phyloP scores from a whole-genome alignment of 2,888 invertebrate genomes.

The Synanthedon tipuliformis region DNA sequence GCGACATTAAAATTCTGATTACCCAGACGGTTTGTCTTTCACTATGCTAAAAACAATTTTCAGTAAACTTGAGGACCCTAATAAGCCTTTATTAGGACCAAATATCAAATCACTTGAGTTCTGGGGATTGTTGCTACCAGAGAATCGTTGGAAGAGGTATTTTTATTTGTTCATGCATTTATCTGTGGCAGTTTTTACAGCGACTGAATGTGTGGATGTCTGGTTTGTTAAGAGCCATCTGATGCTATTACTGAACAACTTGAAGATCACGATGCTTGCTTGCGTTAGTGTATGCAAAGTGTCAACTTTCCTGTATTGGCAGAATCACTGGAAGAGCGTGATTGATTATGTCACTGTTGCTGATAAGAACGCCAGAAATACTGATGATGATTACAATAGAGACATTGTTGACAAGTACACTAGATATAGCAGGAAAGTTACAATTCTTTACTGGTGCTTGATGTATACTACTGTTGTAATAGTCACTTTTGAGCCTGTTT shows the following conservation, averaged over 20 bases:
- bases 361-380: slow-evolving; percentile 31
- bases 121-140: slow-evolving; percentile 50
- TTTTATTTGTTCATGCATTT: slow-evolving; percentile 42
- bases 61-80: slow-evolving; percentile 39
- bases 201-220: slow-evolving; percentile 45
- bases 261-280: slow-evolving; percentile 51
- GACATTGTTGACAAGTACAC: slow-evolving; percentile 29
- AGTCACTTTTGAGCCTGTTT: slow-evolving; percentile 38
- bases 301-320: slow-evolving; percentile 38
- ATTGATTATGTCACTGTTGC: slow-evolving; percentile 44
- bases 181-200: slow-evolving; percentile 35
- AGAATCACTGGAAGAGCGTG: slow-evolving; percentile 37
- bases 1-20: not conserved
- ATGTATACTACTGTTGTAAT: slow-evolving; percentile 47
- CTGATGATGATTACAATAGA: slow-evolving; percentile 18
- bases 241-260: slow-evolving; percentile 39
- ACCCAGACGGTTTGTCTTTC: not conserved
- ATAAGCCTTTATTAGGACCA: slow-evolving; percentile 45
- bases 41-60: not conserved
- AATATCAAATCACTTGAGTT: slow-evolving; percentile 45
- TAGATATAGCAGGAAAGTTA: slow-evolving; percentile 43
- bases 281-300: slow-evolving; percentile 47
- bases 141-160: slow-evolving; percentile 19
- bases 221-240: slow-evolving; percentile 48
- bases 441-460: slow-evolving; percentile 41